Conservation (phyloP, 2,888 invertebrate species). For the Neoitamus cyanurus region DNA sequence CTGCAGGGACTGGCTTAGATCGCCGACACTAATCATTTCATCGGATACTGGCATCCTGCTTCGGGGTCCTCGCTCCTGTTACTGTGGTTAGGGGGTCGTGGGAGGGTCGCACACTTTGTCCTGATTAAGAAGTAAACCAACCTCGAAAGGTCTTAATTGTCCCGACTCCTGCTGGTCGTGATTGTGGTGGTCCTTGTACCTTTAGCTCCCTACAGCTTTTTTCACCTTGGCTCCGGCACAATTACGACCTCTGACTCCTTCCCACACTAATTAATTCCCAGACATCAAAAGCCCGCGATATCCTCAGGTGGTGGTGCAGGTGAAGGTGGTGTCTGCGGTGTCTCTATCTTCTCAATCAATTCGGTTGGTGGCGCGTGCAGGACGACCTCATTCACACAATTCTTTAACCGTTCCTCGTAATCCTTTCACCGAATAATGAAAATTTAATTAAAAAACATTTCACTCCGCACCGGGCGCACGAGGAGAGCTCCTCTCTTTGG, state of each 20-base stretch:
- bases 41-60: background rate
- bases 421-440: conserved; percentile 27
- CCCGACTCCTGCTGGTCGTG: background rate
- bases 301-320: background rate
- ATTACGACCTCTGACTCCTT: background rate
- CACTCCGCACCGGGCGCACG: background rate
- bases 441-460: conserved; percentile 39
- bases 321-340: background rate
- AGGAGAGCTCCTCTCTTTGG: background rate
- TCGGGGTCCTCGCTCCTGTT: background rate
- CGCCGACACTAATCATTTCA: conserved; percentile 59
- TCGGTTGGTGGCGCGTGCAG: background rate
- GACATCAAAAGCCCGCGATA: background rate
- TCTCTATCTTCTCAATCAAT: background rate
- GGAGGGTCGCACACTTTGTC: background rate
- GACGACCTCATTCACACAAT: conserved; percentile 8
- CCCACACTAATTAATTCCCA: conserved; percentile 17
- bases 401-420: background rate
- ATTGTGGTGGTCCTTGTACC: background rate
- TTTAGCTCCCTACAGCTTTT: background rate
- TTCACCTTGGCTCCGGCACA: background rate
- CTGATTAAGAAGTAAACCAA: conserved; percentile 25
- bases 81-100: background rate
- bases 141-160: conserved; percentile 7
- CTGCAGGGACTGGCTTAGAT: conserved; percentile 69